phyloP scores from a whole-genome alignment of 2,113 vertebrate genomes.

The Prunella fulvescens region DNA sequence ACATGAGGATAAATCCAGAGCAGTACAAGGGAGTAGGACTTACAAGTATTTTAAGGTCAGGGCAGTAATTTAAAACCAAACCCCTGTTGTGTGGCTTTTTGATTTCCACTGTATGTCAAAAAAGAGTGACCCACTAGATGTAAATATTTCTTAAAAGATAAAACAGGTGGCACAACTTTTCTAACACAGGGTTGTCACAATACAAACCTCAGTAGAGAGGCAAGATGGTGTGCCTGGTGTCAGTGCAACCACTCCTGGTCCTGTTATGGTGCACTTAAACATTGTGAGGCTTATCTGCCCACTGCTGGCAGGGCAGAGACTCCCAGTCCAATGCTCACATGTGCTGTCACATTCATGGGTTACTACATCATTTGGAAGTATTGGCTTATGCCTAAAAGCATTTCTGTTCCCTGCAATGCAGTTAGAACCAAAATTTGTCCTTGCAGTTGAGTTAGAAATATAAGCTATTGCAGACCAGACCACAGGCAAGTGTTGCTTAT shows the following conservation, averaged over 20 bases:
- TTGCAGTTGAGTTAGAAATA: not conserved
- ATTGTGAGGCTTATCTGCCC: not conserved
- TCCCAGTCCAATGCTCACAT: not conserved
- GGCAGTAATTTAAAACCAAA: not conserved
- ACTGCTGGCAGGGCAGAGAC: not conserved
- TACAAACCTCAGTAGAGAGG: not conserved
- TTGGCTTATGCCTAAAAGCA: not conserved
- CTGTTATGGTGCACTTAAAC: not conserved
- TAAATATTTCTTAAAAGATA: not conserved
- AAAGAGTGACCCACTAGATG: not conserved
- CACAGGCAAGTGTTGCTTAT: not conserved
- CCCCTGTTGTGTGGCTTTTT: not conserved
- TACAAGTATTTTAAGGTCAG: not conserved
- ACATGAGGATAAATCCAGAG: not conserved
- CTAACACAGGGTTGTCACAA: not conserved
- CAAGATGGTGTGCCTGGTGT: not conserved
- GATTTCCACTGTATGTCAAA: not conserved
- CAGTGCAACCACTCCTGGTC: not conserved
- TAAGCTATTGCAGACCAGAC: not conserved
- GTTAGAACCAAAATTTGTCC: not conserved
- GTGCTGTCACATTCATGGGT: not conserved
- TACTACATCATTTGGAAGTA: not conserved
- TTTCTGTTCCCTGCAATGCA: not conserved
- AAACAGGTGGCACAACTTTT: not conserved
- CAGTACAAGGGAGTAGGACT: not conserved